phyloP scores from a whole-genome alignment of 2,888 invertebrate genomes.

The Rhorus exstirpatorius region DNA sequence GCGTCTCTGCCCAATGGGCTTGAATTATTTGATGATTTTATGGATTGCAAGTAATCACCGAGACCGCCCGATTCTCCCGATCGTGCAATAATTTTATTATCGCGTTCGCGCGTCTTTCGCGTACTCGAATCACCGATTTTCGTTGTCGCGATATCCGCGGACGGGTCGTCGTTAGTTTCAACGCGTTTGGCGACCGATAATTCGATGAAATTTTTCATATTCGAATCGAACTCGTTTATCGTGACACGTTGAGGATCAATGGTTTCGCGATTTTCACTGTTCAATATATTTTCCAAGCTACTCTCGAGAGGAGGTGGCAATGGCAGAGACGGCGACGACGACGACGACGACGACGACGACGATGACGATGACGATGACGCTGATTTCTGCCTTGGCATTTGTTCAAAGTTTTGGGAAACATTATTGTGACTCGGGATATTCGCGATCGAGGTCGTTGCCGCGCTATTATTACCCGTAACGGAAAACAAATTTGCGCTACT shows the following conservation, averaged over 20 bases:
- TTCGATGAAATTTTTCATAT: conserved; percentile 58
- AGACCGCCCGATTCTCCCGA: conserved; percentile 74
- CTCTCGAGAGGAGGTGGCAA: conserved; percentile 77
- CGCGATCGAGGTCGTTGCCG: conserved; percentile 68
- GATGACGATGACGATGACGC: too few species aligned
- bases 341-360: too few species aligned
- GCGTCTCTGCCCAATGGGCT: conserved; percentile 60
- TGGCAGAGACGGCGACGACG: too few species aligned
- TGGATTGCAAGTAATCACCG: conserved; percentile 79
- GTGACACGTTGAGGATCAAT: background rate
- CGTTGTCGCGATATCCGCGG: conserved; percentile 47
- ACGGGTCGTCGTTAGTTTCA: conserved; percentile 9
- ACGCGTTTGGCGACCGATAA: conserved; percentile 39
- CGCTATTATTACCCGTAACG: conserved; percentile 75
- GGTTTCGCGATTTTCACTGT: conserved; percentile 72
- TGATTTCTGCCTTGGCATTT: too few species aligned
- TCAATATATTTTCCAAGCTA: conserved; percentile 77
- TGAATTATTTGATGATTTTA: conserved; percentile 71
- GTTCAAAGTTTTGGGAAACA: too few species aligned
- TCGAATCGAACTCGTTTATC: background rate
- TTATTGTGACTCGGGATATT: conserved; percentile 42
- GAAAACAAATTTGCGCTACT: conserved; percentile 80
- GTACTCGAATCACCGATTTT: conserved; percentile 47
- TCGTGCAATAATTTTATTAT: background rate
- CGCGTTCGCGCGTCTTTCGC: conserved; percentile 22